Conservation (phyloP, 2,888 invertebrate genomes). For the Stenchaetothrips biformis region DNA sequence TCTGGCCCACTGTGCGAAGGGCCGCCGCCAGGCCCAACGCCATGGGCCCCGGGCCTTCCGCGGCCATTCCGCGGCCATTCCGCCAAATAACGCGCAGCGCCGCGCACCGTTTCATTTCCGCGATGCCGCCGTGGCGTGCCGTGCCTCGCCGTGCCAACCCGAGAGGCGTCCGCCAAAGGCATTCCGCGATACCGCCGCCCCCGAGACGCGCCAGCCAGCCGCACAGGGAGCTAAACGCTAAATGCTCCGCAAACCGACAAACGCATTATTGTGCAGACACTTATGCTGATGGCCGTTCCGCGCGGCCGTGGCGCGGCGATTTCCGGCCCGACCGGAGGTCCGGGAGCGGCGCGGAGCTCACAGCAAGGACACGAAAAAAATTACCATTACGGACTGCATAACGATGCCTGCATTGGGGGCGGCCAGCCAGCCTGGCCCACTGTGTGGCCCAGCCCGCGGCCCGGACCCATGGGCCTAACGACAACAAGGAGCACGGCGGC, state of each 20-base stretch:
- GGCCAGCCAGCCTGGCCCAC: background rate
- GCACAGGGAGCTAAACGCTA: background rate
- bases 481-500: no score
- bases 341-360: background rate
- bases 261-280: conserved; percentile 2
- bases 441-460: background rate
- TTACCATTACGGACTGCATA: conserved; percentile 4
- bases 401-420: background rate
- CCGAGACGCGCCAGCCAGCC: no score
- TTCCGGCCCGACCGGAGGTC: background rate
- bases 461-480: background rate
- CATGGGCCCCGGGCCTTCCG: background rate
- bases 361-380: background rate
- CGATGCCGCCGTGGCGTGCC: background rate
- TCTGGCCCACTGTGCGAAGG: no score
- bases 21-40: no score
- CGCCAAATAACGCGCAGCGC: background rate
- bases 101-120: background rate
- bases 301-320: background rate
- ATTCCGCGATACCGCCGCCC: no score
- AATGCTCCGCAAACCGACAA: background rate
- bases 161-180: no score
- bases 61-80: background rate
- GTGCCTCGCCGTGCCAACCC: no score
- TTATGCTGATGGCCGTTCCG: background rate